A percentile compares a stretch with the other conserved stretches of the same genome.
These are phyloP conservation scores for Schizopygopsis pylzovi DNA, from an alignment of 2,797 vertebrate genomes.

Conservation along the genomic window DNA sequence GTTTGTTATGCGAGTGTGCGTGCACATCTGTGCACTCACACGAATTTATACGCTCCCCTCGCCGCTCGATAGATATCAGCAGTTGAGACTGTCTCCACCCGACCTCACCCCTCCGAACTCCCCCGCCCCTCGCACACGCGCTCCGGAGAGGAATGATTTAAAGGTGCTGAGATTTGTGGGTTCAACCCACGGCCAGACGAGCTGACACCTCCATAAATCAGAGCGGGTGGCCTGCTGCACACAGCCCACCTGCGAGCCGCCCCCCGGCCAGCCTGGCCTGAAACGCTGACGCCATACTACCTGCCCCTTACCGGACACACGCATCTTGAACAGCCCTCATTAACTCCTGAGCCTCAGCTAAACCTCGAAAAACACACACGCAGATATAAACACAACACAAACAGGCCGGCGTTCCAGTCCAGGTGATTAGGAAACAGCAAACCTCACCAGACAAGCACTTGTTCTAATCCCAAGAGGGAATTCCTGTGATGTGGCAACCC, in stretches of 20 bases:
- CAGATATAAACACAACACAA: slow-evolving; percentile 51
- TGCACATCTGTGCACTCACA: slow-evolving; percentile 41
- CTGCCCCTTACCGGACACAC: slow-evolving; percentile 56
- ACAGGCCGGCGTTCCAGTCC: slow-evolving; percentile 56
- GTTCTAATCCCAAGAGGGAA: slow-evolving; percentile 58
- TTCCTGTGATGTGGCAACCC: slow-evolving; percentile 59
- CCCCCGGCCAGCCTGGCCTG: slow-evolving; percentile 56
- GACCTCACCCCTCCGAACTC: slow-evolving; percentile 26
- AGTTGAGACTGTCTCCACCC: slow-evolving; percentile 47
- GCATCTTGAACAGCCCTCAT: slow-evolving; percentile 62
- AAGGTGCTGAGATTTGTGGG: slow-evolving; percentile 74
- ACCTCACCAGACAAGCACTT: slow-evolving; percentile 60
- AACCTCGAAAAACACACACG: slow-evolving; percentile 59
- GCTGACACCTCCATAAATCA: slow-evolving; percentile 74
- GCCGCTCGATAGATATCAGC: slow-evolving; percentile 64
- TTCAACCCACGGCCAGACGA: slow-evolving; percentile 73
- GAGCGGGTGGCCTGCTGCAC: slow-evolving; percentile 57
- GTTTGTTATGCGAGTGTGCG: slow-evolving; percentile 50
- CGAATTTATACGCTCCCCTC: slow-evolving; percentile 54
- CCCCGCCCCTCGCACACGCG: slow-evolving; percentile 42
- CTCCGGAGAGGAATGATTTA: slow-evolving; percentile 71
- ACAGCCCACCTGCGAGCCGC: slow-evolving; percentile 64
- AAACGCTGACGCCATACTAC: slow-evolving; percentile 64
- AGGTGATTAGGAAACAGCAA: slow-evolving; percentile 64
- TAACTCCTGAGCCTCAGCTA: slow-evolving; percentile 61